phyloP scores from a whole-genome alignment of 2,888 invertebrate species.

The Cosmia pyralina region DNA sequence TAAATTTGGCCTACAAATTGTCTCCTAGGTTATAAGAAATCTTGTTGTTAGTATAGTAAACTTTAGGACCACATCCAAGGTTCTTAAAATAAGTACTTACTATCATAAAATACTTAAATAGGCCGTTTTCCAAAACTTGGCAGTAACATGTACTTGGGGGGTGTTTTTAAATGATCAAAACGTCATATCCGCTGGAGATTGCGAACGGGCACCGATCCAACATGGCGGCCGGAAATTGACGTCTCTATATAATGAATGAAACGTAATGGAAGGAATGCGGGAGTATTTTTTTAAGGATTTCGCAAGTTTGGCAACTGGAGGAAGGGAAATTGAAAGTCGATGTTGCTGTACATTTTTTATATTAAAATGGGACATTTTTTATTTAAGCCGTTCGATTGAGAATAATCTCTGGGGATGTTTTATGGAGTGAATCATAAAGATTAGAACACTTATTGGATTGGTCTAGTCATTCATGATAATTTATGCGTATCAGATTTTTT shows the following conservation, averaged over 20 bases:
- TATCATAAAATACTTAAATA: slow-evolving; percentile 11
- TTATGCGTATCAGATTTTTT: not conserved
- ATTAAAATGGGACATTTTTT: slow-evolving; percentile 41
- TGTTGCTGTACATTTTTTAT: slow-evolving; percentile 47
- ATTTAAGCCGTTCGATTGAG: slow-evolving; percentile 33
- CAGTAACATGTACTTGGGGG: slow-evolving; percentile 61
- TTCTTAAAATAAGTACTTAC: not conserved
- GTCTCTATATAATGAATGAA: slow-evolving; percentile 78
- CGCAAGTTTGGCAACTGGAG: slow-evolving; percentile 52
- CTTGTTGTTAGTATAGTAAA: not conserved
- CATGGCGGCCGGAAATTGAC: slow-evolving; percentile 82
- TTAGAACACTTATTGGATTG: not conserved
- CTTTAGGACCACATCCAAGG: not conserved
- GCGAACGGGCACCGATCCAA: slow-evolving; percentile 76
- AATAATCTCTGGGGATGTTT: not conserved
- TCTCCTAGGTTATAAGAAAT: not conserved
- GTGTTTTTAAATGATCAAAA: slow-evolving; percentile 77
- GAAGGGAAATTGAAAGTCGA: slow-evolving; percentile 55
- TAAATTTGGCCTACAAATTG: not conserved
- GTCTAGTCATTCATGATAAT: not conserved
- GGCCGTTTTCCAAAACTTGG: slow-evolving; percentile 58
- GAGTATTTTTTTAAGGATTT: slow-evolving; percentile 64
- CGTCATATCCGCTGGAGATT: slow-evolving; percentile 79
- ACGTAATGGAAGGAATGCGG: slow-evolving; percentile 69
- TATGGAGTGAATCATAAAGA: not conserved